Evolutionary conservation across 1,140 invertebrate genomes (phyloP), one percentile per base, ranked within the genome.

Genomic region (Acarapis woodi): DNA sequence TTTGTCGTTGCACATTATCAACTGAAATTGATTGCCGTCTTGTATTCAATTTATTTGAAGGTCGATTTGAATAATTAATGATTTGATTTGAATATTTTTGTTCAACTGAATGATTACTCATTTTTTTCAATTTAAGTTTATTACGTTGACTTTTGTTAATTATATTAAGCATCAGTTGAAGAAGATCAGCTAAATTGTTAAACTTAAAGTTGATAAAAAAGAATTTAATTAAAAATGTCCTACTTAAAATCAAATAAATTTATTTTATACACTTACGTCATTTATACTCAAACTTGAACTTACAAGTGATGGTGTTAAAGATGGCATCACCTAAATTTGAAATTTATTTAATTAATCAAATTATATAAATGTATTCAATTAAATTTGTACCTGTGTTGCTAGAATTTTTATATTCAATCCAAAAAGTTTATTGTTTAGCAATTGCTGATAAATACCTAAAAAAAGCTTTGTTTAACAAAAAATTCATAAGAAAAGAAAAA

Each of bases 281-380:
- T 90, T 79, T 46, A 88, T 59, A 54, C 73, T 82, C 30, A 94
- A 60, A 20, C 67, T 67, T 2, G 80, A 74, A 54, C 85, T 87
- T 28, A 93, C 72, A 2, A 82, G 77, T 49, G 85, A 79, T 20
- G 87, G 85, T 32, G 85, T 67, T 4, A 93, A 59, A 8, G 73
- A 67, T 1, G 85, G 87, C 65, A 94, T 80, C 23, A 90, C 78
- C 25, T 25, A n/a, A n/a, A n/a, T n/a, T n/a, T n/a, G n/a, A n/a
- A n/a, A n/a, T n/a, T n/a, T n/a, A n/a, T n/a, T n/a, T n/a, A n/a
- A n/a, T n/a, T n/a, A n/a, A n/a, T n/a, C n/a, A n/a, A n/a, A n/a
- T n/a, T n/a, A n/a, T n/a, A n/a, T n/a, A n/a, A n/a, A n/a, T n/a
- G n/a, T n/a, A n/a, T n/a, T n/a, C n/a, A n/a, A n/a, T n/a, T n/a